Base-by-base conservation (phyloP, 37 sponge, comb jelly and placozoan species). In the Eunapius fragilis region DNA sequence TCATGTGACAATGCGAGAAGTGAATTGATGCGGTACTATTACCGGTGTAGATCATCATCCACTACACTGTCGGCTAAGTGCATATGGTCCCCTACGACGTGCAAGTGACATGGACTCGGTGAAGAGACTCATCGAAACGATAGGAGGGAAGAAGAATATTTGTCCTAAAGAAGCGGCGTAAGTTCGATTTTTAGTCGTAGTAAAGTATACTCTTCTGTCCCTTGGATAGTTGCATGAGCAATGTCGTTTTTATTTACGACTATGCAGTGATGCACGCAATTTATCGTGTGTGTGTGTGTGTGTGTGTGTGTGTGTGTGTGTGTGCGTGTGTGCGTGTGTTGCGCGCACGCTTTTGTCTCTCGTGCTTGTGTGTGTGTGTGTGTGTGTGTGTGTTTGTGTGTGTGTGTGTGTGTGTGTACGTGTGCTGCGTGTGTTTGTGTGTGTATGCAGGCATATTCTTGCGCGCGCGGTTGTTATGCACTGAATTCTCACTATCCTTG, bases 281-380 rank as follows among this genome's bases (percentile, higher is more conserved):
- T 10, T 58, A 4, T 9, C 37, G 77, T 76, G 77, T 33, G 6
- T 35, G 41, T 58, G 58, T 58, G 58, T n/a, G 47, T 45, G 47
- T 45, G 47, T 45, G 47, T 45, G 47, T 45, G 47, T 75, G 75
- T 75, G 75, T 75, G 75, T 30, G 32, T 75, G 41, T 76, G 41
- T 30, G 77, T 76, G 77, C 27, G 41, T 33, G 34, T 35, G 14
- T 38, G 41, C 3, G 34, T 33, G 77, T 76, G 77, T 25, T 58
- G 58, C 47, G 47, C 47, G 47, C 47, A 45, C 47, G 47, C 47
- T 4, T 45, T 4, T 45, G 47, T 45, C 9, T 45, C 47, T 4
- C 47, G 47, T 9, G 9, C 47, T 58, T 58, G 58, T 11, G 58
- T 19, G 58, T 58, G 58, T 58, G 14, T 0, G 58, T 11, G 58